A percentile compares a stretch with the other conserved stretches of the same genome.
Evolutionary conservation across 1,140 invertebrate genomes (phyloP).

Genomic region (Solenopsis fugax): DNA sequence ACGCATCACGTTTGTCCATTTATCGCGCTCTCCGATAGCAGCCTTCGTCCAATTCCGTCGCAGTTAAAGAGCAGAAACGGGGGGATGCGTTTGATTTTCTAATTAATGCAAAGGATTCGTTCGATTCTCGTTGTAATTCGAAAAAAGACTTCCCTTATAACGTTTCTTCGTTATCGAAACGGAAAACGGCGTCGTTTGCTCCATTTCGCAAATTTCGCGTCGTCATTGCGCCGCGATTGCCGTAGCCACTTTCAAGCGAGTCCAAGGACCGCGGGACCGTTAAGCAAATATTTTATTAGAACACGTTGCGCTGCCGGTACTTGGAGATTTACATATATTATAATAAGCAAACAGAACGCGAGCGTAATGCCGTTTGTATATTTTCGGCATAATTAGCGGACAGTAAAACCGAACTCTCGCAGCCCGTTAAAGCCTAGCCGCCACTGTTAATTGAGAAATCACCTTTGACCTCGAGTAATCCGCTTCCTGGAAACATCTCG

Average conservation of each 20-base stretch:
- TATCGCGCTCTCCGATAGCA: background rate
- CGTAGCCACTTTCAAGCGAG: constrained; percentile 1
- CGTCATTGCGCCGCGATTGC: background rate
- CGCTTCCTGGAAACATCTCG: constrained; percentile 11
- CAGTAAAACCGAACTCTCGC: constrained; percentile 40
- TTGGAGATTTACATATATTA: constrained; percentile 65
- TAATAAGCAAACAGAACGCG: constrained; percentile 68
- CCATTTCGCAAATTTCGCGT: constrained; percentile 4
- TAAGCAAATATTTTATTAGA: constrained; percentile 69
- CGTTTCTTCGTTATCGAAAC: background rate
- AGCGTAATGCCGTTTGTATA: constrained; percentile 47
- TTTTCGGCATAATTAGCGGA: constrained; percentile 59
- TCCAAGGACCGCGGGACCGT: constrained; percentile 32
- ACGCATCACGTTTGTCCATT: constrained; percentile 8
- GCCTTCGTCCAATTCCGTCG: background rate
- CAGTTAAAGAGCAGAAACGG: background rate
- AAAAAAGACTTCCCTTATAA: background rate
- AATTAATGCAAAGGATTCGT: background rate
- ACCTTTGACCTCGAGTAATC: constrained; percentile 27
- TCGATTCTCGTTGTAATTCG: background rate
- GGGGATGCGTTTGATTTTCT: background rate
- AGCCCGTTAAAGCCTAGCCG: constrained; percentile 36
- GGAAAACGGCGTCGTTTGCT: background rate
- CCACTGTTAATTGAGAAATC: constrained; percentile 62
- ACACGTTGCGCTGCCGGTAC: constrained; percentile 8